A percentile compares a stretch with the other conserved stretches of the same genome.
Conservation (phyloP, 2,797 vertebrate genomes). For the Spheniscus humboldti region DNA sequence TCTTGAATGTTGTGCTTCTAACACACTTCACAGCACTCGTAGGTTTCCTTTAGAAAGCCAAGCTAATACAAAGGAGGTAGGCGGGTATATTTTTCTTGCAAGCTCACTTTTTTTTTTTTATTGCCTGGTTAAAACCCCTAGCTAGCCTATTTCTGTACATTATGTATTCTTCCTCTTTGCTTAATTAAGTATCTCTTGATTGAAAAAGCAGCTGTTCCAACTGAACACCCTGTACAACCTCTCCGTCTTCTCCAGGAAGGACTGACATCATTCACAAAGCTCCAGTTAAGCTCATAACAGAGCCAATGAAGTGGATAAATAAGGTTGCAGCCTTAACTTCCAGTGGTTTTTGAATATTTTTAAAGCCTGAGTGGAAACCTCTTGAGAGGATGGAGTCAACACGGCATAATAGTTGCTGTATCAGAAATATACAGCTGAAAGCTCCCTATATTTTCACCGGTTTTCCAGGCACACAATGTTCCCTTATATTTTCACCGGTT, state of each 20-base stretch:
- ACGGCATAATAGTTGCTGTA: not conserved
- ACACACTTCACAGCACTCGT: not conserved
- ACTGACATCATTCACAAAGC: not conserved
- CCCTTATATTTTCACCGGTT: not conserved
- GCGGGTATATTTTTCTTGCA: not conserved
- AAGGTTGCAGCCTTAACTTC: not conserved
- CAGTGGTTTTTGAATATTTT: not conserved
- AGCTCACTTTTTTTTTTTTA: not conserved
- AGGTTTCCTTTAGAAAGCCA: not conserved
- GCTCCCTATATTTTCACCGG: not conserved
- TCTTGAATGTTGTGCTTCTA: not conserved
- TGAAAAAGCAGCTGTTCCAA: constrained; percentile 28
- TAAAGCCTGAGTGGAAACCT: not conserved
- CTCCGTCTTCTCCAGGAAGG: not conserved
- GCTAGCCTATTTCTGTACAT: not conserved
- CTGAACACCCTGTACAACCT: not conserved
- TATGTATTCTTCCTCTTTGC: not conserved
- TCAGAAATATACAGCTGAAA: not conserved
- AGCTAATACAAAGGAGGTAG: not conserved
- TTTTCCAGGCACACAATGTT: not conserved
- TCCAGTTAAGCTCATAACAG: not conserved
- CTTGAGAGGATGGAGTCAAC: not conserved
- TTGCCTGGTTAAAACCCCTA: not conserved
- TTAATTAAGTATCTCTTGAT: constrained; percentile 31
- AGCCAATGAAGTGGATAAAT: not conserved